Conservation (phyloP, 2,797 vertebrate genomes). For the Sciaenops ocellatus region DNA sequence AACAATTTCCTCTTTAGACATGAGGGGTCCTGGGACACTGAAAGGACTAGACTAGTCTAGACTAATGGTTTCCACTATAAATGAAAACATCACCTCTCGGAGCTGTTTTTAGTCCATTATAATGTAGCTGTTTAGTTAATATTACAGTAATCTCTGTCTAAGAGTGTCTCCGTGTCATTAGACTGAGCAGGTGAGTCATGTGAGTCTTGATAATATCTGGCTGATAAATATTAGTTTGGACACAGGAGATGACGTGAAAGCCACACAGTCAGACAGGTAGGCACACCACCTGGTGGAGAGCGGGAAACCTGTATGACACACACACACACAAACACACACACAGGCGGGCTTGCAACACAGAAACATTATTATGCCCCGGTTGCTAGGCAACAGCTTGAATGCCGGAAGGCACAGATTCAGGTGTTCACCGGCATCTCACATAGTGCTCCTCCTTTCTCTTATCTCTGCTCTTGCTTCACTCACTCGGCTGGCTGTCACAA, state of each 20-base stretch:
- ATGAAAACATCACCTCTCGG: conserved; percentile 54
- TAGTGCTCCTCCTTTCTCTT: conserved; percentile 46
- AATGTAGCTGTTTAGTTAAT: conserved; percentile 20
- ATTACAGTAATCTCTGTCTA: neutral
- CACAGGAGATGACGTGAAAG: conserved; percentile 54
- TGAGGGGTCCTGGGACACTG: conserved; percentile 66
- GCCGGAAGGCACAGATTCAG: conserved; percentile 49
- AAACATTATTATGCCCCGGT: conserved; percentile 55
- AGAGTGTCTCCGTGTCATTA: conserved; percentile 13
- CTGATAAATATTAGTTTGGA: conserved; percentile 20
- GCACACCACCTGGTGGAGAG: conserved; percentile 67
- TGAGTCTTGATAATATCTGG: conserved; percentile 3
- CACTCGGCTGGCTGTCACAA: conserved; percentile 39
- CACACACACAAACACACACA: neutral
- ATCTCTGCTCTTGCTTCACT: conserved; percentile 61
- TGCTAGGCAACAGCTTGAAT: conserved; percentile 56
- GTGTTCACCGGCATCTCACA: conserved; percentile 44
- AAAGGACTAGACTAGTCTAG: conserved; percentile 70
- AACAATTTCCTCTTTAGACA: conserved; percentile 79
- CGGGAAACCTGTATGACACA: conserved; percentile 52
- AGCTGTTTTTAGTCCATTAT: conserved; percentile 8
- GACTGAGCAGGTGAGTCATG: conserved; percentile 60
- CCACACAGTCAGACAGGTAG: conserved; percentile 57
- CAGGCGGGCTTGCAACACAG: conserved; percentile 29
- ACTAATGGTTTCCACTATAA: conserved; percentile 70